Percentiles rank a stretch among this genome's conserved stretches.
Evolutionary conservation across 2,888 invertebrate genomes (phyloP).

Genomic region (Chrysolina haemoptera): DNA sequence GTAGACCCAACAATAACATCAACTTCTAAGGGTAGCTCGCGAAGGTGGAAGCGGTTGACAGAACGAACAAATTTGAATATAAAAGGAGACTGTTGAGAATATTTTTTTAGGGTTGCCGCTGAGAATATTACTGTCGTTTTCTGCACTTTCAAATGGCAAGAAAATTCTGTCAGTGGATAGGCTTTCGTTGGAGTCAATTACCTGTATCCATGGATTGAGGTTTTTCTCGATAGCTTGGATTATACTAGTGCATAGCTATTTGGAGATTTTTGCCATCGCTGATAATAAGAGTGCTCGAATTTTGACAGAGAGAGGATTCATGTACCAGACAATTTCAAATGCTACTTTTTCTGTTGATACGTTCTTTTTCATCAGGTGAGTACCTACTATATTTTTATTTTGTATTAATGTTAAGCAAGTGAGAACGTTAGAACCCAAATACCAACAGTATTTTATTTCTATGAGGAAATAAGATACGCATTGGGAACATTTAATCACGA

Average conservation of each 20-base stretch:
- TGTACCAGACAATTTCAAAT: conserved; percentile 88
- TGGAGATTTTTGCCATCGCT: conserved; percentile 85
- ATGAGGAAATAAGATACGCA: too few species aligned
- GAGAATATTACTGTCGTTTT: conserved; percentile 81
- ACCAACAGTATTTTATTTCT: too few species aligned
- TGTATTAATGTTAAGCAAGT: too few species aligned
- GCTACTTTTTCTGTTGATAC: conserved; percentile 90
- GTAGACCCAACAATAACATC: too few species aligned
- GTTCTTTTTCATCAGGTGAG: conserved; percentile 88
- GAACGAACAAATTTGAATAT: too few species aligned
- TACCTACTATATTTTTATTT: conserved; percentile 10
- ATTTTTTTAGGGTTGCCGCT: conserved; percentile 73
- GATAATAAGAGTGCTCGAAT: conserved; percentile 82
- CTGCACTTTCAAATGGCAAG: conserved; percentile 81
- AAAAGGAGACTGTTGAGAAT: conserved; percentile 24
- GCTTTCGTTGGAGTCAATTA: conserved; percentile 78
- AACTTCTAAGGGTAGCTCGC: too few species aligned
- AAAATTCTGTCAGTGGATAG: conserved; percentile 82
- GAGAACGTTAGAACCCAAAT: too few species aligned
- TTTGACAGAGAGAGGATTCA: conserved; percentile 82
- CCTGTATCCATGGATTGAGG: conserved; percentile 84
- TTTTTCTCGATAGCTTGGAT: conserved; percentile 87
- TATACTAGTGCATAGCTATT: conserved; percentile 87
- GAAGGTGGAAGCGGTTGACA: too few species aligned
- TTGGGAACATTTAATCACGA: too few species aligned